Percentiles rank a stretch among this genome's conserved stretches.
Conservation (phyloP, 2,113 vertebrate species). For the Sardina pilchardus region DNA sequence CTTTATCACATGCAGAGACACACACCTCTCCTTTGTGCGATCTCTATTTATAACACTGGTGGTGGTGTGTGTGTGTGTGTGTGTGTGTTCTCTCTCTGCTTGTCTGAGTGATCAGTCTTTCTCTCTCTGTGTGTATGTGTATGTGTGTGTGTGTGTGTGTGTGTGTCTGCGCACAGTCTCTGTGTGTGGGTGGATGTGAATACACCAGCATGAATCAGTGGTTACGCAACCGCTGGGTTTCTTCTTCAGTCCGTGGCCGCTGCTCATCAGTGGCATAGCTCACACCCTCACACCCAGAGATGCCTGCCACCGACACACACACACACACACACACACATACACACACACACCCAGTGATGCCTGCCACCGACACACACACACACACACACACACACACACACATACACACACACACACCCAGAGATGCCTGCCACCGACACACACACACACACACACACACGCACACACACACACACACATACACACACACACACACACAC, state of each 20-base stretch:
- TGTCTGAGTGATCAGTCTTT: not conserved
- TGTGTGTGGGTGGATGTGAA: constrained; percentile 40
- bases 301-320: no score
- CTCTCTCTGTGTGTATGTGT: constrained; percentile 1
- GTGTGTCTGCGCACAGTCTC: constrained; percentile 22
- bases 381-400: no score
- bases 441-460: not conserved
- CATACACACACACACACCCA: not conserved
- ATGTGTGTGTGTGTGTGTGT: constrained; percentile 22
- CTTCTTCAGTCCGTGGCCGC: not conserved
- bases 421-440: no score
- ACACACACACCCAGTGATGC: no score
- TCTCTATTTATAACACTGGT: not conserved
- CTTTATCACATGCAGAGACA: not conserved
- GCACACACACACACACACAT: constrained; percentile 2
- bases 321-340: no score
- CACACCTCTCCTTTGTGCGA: not conserved
- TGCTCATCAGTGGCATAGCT: no score
- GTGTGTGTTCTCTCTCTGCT: not conserved
- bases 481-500: not conserved
- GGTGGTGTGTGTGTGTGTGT: not conserved
- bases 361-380: no score
- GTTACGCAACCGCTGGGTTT: constrained; percentile 34
- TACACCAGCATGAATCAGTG: constrained; percentile 45
- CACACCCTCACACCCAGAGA: not conserved